Percentiles rank a stretch among this genome's conserved stretches.
These are phyloP conservation scores for Drosophila nr. medialis DNA, from an alignment of 2,888 invertebrate genomes.

Conservation along the genomic window DNA sequence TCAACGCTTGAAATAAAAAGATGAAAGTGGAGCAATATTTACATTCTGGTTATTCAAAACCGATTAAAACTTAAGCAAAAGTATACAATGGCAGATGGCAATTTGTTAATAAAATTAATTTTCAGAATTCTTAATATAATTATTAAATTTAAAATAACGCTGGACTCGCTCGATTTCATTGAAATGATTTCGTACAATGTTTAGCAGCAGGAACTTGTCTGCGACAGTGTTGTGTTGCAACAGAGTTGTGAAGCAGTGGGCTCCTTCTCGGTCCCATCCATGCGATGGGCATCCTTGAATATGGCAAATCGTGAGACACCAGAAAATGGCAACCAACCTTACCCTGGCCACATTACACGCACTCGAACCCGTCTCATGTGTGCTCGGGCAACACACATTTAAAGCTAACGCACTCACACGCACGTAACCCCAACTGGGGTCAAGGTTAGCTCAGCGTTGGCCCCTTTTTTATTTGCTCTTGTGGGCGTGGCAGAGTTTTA, in stretches of 20 bases:
- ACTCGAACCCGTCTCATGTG: neutral
- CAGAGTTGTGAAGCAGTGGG: neutral
- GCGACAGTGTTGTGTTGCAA: neutral
- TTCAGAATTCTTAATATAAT: neutral
- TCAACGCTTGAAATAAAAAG: too few relatives aligned
- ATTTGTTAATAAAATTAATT: too few relatives aligned
- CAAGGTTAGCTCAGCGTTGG: constrained; percentile 42
- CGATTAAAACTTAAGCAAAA: too few relatives aligned
- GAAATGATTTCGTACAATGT: neutral
- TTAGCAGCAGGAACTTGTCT: neutral
- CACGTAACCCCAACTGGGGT: constrained; percentile 45
- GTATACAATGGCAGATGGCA: too few relatives aligned
- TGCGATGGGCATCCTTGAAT: constrained; percentile 57
- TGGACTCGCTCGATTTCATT: neutral
- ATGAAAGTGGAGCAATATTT: neutral
- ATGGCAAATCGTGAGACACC: constrained; percentile 57
- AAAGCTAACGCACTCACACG: neutral
- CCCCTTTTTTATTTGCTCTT: constrained; percentile 25
- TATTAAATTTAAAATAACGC: neutral
- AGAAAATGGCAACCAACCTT: constrained; percentile 35
- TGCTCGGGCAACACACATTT: neutral
- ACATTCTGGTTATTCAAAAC: too few relatives aligned
- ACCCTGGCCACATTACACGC: neutral
- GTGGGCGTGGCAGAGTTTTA: constrained; percentile 59
- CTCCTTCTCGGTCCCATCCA: neutral